These are phyloP conservation scores for Todiramphus chloris DNA, from an alignment of 2,113 vertebrate species.

Conservation along the genomic window DNA sequence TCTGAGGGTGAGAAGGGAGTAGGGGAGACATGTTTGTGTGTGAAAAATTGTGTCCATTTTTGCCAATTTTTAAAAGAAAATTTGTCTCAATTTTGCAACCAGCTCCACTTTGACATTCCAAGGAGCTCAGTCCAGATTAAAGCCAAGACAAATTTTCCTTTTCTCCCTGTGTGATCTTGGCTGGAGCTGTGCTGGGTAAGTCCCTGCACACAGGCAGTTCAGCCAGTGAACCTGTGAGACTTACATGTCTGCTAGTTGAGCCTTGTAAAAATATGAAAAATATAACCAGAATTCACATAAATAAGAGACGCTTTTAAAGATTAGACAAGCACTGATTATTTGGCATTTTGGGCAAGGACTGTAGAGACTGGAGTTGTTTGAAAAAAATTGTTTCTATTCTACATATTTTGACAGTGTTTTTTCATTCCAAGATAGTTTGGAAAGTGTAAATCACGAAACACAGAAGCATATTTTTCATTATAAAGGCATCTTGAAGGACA, in stretches of 20 bases:
- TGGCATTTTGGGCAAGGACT: neutral
- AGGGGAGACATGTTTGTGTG: neutral
- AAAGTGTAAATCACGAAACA: neutral
- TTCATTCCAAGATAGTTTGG: neutral
- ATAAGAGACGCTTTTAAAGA: neutral
- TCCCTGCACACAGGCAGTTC: neutral
- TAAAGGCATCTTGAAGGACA: neutral
- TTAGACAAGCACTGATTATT: neutral
- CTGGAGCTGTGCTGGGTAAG: neutral
- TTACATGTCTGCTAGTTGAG: neutral
- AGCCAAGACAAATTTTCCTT: neutral
- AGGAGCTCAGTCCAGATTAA: neutral
- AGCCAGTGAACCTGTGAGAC: neutral
- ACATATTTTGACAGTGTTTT: neutral
- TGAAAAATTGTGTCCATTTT: neutral
- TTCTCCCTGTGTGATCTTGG: neutral
- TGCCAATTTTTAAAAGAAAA: conserved; percentile 16
- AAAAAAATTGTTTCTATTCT: neutral
- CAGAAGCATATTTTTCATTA: neutral
- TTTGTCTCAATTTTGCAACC: neutral
- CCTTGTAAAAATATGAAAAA: neutral
- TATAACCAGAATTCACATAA: neutral
- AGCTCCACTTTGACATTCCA: neutral
- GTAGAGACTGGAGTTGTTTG: neutral
- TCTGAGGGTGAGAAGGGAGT: neutral